Percentiles rank a stretch among this genome's conserved stretches.
Conservation (phyloP, 2,888 invertebrate genomes). For the Ophonus ardosiacus region DNA sequence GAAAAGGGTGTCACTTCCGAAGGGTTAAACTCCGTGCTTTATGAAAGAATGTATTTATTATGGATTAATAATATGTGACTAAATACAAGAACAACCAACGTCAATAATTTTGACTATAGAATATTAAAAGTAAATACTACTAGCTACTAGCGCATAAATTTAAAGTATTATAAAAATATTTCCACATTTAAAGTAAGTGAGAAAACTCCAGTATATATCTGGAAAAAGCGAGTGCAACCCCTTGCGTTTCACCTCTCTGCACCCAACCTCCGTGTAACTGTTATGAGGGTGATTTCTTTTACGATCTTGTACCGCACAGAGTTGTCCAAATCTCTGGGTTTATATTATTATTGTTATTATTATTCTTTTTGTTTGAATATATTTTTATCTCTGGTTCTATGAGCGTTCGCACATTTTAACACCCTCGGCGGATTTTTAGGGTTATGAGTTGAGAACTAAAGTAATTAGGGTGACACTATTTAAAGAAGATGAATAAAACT, state of each 20-base stretch:
- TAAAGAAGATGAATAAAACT: slow-evolving; percentile 12
- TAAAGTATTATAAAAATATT: too few relatives aligned
- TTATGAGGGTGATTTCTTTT: slow-evolving; percentile 60
- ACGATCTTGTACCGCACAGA: slow-evolving; percentile 31
- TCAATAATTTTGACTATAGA: too few relatives aligned
- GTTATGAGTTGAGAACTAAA: slow-evolving; percentile 38
- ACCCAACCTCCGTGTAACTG: slow-evolving; percentile 20
- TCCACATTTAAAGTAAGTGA: too few relatives aligned
- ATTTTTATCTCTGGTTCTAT: slow-evolving; percentile 43
- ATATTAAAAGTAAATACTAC: too few relatives aligned
- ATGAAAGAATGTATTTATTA: too few relatives aligned
- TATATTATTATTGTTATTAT: slow-evolving; percentile 62
- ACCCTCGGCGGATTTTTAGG: slow-evolving; percentile 5
- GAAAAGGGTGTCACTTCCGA: too few relatives aligned
- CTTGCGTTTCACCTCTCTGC: not conserved
- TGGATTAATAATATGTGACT: too few relatives aligned
- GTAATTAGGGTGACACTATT: slow-evolving; percentile 43
- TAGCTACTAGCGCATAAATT: too few relatives aligned
- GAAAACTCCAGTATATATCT: too few relatives aligned
- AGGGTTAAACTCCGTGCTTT: too few relatives aligned
- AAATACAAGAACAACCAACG: too few relatives aligned
- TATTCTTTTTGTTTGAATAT: slow-evolving; percentile 62
- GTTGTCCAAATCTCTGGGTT: slow-evolving; percentile 5
- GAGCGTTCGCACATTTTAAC: slow-evolving; percentile 41
- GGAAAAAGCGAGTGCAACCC: too few relatives aligned